Base-by-base conservation (phyloP, 2,113 vertebrate genomes). In the Dunckerocampus dactyliophorus region DNA sequence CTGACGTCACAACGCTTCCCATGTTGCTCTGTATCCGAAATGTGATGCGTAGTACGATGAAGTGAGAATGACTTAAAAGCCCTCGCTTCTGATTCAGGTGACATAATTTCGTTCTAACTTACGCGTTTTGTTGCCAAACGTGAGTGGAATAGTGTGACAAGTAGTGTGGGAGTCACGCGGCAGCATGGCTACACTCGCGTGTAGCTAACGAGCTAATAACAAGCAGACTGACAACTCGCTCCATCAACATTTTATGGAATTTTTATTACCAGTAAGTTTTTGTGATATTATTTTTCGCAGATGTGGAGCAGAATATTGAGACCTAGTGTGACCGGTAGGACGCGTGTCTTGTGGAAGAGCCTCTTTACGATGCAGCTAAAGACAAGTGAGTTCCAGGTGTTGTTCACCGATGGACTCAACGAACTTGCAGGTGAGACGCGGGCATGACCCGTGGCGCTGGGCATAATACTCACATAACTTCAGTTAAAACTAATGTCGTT, bases 361-460 rank as follows among this genome's bases (percentile, higher is more conserved):
- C 61, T 91, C 0, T 82, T 76, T 71, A 87, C 91, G 1, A 97
- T 98, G 96, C 91, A 89, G 84, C 70, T 97, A 59, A 92, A 94
- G 75, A 91, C 91, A 10, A 88, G 90, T 0, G 92, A 97, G 68
- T 97, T 98, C 69, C 88, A 93, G 84, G 90, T 89, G 9, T 89
- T 98, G 52, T 94, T 98, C 89, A 94, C 90, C 0, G 92, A 94
- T 17, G 95, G 96, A 11, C 82, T 98, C 42, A 93, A 91, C 46
- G 88, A 76, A 17, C 76, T 97, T 34, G 91, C 94, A 82, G 94
- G 96, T 95, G 86, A 87, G 74, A 15, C 5, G 21, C 24, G 28
- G 22, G 6, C 43, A 9, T 4, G 17, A 55, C 12, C 4, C 39
- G 19, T 39, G 20, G 14, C 7, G 8, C 42, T 59, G 20, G 28